These are phyloP conservation scores for Chrysemys picta DNA, from an alignment of 2,113 vertebrate genomes.

Conservation along the genomic window DNA sequence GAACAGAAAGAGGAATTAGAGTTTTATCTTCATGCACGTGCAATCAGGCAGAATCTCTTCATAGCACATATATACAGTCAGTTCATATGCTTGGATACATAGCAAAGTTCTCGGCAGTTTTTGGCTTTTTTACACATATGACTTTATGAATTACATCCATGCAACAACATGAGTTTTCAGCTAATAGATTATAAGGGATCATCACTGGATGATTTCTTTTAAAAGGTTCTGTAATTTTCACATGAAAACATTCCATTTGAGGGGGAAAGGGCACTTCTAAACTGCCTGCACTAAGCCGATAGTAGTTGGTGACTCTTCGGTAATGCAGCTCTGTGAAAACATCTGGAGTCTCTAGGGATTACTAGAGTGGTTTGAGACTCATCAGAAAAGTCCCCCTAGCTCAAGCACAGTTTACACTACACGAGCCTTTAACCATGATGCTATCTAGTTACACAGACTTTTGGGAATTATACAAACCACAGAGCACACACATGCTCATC, in stretches of 20 bases:
- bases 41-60: neutral
- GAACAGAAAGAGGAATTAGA: neutral
- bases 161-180: neutral
- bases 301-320: neutral
- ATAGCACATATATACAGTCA: neutral
- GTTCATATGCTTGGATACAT: neutral
- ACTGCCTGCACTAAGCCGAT: neutral
- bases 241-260: neutral
- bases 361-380: slow-evolving; percentile 2
- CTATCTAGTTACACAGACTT: rapidly evolving
- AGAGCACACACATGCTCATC: neutral
- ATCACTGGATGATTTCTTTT: neutral
- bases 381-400: neutral
- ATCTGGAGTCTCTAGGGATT: neutral
- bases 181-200: neutral
- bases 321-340: slow-evolving; percentile 30
- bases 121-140: neutral
- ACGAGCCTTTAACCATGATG: neutral
- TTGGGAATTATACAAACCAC: neutral
- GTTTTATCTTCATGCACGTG: neutral
- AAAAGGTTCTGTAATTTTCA: neutral
- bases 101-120: neutral
- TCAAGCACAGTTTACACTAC: neutral
- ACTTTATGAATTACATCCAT: neutral
- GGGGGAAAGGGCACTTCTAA: neutral